These are phyloP conservation scores for Melipona beecheii DNA, from an alignment of 2,888 invertebrate species.

Conservation along the genomic window DNA sequence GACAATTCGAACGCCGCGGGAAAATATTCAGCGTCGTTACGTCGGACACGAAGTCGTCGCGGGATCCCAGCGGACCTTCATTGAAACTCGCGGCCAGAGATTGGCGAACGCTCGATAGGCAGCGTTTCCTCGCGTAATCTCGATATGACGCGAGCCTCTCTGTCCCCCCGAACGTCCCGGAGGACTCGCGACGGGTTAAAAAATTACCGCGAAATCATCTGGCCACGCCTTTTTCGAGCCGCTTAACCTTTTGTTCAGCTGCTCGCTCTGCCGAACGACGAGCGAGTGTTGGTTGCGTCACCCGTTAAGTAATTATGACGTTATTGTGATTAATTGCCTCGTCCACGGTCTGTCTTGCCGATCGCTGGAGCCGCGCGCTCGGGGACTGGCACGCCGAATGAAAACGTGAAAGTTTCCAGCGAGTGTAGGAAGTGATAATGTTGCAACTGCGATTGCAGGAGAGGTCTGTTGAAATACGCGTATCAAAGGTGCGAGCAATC, in stretches of 20 bases:
- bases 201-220: slow-evolving; percentile 48
- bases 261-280: slow-evolving; percentile 23
- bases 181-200: slow-evolving; percentile 44
- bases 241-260: slow-evolving; percentile 14
- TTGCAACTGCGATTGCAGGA: neutral
- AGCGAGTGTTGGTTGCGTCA: slow-evolving; percentile 3
- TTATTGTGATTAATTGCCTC: slow-evolving; percentile 57
- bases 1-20: slow-evolving; percentile 28
- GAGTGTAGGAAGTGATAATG: neutral
- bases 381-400: neutral
- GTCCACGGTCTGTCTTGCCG: slow-evolving; percentile 9
- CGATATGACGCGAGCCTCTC: slow-evolving; percentile 49
- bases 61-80: slow-evolving; percentile 45
- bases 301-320: slow-evolving; percentile 57
- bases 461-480: neutral
- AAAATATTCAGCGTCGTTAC: slow-evolving; percentile 46
- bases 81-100: slow-evolving; percentile 52
- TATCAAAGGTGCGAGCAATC: neutral
- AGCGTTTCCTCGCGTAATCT: slow-evolving; percentile 57
- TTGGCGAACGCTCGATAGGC: slow-evolving; percentile 53
- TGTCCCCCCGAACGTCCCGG: slow-evolving; percentile 22
- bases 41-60: slow-evolving; percentile 33
- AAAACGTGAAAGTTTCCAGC: slow-evolving; percentile 3
- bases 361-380: neutral
- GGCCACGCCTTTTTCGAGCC: slow-evolving; percentile 29